Conservation (phyloP, 2,888 invertebrate genomes). For the Electrophaes corylata region DNA sequence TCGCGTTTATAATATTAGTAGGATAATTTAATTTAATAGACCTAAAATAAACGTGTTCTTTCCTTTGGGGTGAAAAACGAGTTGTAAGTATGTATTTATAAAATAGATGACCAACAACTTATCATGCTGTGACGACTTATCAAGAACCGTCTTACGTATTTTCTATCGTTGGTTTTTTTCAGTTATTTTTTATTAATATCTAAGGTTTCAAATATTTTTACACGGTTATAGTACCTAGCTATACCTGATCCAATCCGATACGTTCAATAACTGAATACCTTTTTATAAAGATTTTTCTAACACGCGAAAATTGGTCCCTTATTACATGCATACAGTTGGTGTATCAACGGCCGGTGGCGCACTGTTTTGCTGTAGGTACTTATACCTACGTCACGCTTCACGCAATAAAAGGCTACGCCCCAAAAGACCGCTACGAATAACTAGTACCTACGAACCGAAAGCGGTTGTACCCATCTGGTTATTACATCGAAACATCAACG, state of each 20-base stretch:
- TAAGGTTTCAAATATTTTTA: no score
- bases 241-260: no score
- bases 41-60: no score
- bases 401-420: background rate
- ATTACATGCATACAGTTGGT: background rate
- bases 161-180: background rate
- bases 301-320: background rate
- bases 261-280: background rate
- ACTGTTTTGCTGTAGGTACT: background rate
- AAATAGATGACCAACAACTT: conserved; percentile 3
- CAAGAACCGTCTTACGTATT: conserved; percentile 9
- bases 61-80: no score
- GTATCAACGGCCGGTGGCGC: background rate
- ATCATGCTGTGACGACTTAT: conserved; percentile 4
- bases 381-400: background rate
- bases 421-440: background rate
- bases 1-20: no score
- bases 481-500: background rate
- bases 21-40: no score
- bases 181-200: no score
- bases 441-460: background rate
- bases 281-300: background rate
- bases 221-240: no score
- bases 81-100: no score
- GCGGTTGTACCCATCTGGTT: background rate